Conservation (phyloP, 2,888 invertebrate species). For the Sesamia inferens region DNA sequence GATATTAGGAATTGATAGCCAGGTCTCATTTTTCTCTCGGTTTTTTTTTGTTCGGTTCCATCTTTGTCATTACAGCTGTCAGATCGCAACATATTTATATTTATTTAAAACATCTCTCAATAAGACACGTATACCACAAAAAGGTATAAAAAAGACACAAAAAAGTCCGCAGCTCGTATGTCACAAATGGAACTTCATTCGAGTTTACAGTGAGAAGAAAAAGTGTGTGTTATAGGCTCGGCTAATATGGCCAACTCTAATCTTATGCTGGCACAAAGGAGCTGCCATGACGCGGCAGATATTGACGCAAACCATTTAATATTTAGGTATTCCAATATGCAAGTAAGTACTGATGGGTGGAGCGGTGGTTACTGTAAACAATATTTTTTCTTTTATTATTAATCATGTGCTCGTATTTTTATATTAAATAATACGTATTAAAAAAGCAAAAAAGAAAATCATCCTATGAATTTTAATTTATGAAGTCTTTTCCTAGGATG, state of each 20-base stretch:
- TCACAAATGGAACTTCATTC: slow-evolving; percentile 70
- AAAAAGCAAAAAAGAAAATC: neutral
- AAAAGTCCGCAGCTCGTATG: slow-evolving; percentile 55
- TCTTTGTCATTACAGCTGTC: slow-evolving; percentile 43
- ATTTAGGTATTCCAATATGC: slow-evolving; percentile 87
- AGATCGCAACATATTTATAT: slow-evolving; percentile 45
- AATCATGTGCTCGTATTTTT: neutral
- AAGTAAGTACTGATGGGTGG: slow-evolving; percentile 78
- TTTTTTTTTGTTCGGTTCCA: slow-evolving; percentile 22
- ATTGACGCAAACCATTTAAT: slow-evolving; percentile 87
- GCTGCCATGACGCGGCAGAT: slow-evolving; percentile 87
- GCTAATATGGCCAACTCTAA: slow-evolving; percentile 87
- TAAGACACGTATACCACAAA: slow-evolving; percentile 18
- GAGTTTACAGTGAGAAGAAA: slow-evolving; percentile 76
- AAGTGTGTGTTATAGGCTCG: slow-evolving; percentile 75
- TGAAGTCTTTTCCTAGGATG: neutral
- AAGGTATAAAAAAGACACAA: slow-evolving; percentile 28
- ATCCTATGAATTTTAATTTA: neutral
- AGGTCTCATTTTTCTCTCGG: neutral
- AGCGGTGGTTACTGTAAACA: slow-evolving; percentile 45
- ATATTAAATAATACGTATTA: neutral
- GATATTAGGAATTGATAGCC: slow-evolving; percentile 4
- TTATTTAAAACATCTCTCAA: slow-evolving; percentile 48
- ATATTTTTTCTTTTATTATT: neutral
- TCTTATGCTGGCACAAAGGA: slow-evolving; percentile 85